Percentiles rank a stretch among this genome's conserved stretches.
Evolutionary conservation across 2,888 invertebrate genomes (phyloP).

Genomic region (Schrankia costaestrigalis): DNA sequence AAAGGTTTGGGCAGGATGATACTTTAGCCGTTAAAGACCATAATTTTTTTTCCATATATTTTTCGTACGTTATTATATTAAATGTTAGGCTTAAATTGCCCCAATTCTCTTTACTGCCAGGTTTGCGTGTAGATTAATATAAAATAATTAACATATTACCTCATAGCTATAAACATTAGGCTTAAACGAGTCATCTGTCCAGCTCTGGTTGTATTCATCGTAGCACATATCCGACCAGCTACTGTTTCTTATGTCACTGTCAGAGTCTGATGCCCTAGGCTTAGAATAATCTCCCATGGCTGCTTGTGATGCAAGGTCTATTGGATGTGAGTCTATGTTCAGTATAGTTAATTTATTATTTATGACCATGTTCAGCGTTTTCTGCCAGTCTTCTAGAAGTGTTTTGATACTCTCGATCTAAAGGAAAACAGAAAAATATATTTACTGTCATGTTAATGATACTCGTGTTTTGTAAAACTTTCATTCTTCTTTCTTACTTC

Average conservation of each 20-base stretch:
- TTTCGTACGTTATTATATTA: too few species aligned
- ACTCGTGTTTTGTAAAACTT: not conserved
- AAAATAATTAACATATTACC: constrained; percentile 9
- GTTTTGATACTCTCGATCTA: constrained; percentile 67
- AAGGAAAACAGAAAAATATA: constrained; percentile 18
- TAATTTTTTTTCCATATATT: too few species aligned
- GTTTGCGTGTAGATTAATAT: not conserved
- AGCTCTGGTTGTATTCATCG: constrained; percentile 50
- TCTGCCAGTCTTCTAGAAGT: constrained; percentile 67
- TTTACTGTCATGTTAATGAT: not conserved
- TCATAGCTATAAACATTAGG: constrained; percentile 43
- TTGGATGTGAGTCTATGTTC: constrained; percentile 44
- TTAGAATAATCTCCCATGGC: constrained; percentile 66
- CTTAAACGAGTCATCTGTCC: constrained; percentile 47
- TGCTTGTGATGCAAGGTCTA: constrained; percentile 57
- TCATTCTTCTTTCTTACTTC: not conserved
- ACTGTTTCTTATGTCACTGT: constrained; percentile 51
- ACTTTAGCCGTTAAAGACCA: too few species aligned
- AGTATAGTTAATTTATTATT: constrained; percentile 52
- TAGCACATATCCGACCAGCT: constrained; percentile 38
- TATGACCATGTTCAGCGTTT: constrained; percentile 59
- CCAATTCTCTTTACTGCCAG: too few species aligned
- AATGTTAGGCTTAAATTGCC: too few species aligned
- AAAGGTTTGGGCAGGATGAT: too few species aligned
- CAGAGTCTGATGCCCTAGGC: constrained; percentile 51